Evolutionary conservation across 2,888 invertebrate species (phyloP).

Genomic region (Aromia moschata): DNA sequence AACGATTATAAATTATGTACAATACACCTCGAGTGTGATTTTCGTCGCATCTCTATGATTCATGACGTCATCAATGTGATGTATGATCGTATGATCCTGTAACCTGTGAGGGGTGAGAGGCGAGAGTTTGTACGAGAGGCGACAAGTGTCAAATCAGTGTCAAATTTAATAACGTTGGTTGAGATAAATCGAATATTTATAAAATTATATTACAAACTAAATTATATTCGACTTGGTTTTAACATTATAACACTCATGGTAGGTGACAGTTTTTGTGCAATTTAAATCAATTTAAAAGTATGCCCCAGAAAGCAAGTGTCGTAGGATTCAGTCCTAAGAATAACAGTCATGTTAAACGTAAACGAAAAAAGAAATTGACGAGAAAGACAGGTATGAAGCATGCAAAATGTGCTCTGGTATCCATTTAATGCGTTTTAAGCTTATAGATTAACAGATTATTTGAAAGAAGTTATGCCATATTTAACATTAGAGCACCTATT

Average conservation of each 20-base stretch:
- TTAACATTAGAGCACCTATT: slow-evolving; percentile 25
- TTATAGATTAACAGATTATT: slow-evolving; percentile 17
- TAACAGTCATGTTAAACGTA: slow-evolving; percentile 39
- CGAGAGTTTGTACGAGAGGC: too few relatives aligned
- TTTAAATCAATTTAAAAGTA: slow-evolving; percentile 25
- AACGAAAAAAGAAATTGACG: slow-evolving; percentile 46
- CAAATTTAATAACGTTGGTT: too few relatives aligned
- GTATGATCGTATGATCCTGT: too few relatives aligned
- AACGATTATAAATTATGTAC: too few relatives aligned
- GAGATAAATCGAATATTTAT: too few relatives aligned
- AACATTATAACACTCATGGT: slow-evolving; percentile 22
- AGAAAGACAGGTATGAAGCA: slow-evolving; percentile 51
- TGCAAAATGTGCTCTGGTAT: slow-evolving; percentile 39
- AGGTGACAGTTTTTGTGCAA: slow-evolving; percentile 11
- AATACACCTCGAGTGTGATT: too few relatives aligned
- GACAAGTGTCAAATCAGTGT: too few relatives aligned
- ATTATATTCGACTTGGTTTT: too few relatives aligned
- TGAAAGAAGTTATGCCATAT: slow-evolving; percentile 12
- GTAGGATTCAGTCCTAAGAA: slow-evolving; percentile 33
- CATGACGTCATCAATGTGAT: too few relatives aligned
- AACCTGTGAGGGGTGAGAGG: too few relatives aligned
- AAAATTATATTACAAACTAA: too few relatives aligned
- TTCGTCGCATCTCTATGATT: too few relatives aligned
- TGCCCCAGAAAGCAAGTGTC: slow-evolving; percentile 36
- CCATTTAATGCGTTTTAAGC: slow-evolving; percentile 27